Base-by-base conservation (phyloP, 92 coral and sea anemone species). In the Muricea muricata region DNA sequence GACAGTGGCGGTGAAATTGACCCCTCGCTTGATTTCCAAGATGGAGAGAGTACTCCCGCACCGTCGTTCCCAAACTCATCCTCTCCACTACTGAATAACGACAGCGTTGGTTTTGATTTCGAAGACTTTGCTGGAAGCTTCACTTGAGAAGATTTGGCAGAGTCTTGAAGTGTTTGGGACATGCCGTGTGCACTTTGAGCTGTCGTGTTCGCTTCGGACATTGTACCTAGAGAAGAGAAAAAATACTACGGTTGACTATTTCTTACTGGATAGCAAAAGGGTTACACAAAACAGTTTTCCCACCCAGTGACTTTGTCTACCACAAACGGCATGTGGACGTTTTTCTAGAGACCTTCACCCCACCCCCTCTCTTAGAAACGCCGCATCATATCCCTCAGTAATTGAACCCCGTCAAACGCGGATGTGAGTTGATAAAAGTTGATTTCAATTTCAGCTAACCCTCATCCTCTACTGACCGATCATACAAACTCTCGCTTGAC, bases 1-100 rank as follows among this genome's bases (percentile, higher is more conserved):
- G 98, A 93, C 33, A 91, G 73, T 23, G 98, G 98, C 14, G 98
- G 99, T 24, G 99, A 93, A 45, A 73, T 46, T 32, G 93, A 82
- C 25, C 70, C 80, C 32, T 90, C 91, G 9, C 85, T 88, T 3
- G 98, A 93, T 68, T 87, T 89, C 88, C 87, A 84, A 21, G 99
- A 96, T 1, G 97, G 79, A 0, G 93, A 75, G 18, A 89, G 77
- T 13, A 57, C 71, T 17, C 83, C 88, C 32, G 79, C 90, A 0
- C 76, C 87, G 20, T 83, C 90, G 4, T 82, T 90, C 6, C 90
- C 94, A 93, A 92, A 93, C 34, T 94, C 93, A 77, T 72, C 86
- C 23, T 91, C 92, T 14, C 87, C 95, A 31, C 90, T 88, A 29
- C 86, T 87, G 81, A 97, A 97, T 73, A 97, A 37, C 1, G 96